phyloP scores from a whole-genome alignment of 2,888 invertebrate genomes.

The Parnassius apollo region DNA sequence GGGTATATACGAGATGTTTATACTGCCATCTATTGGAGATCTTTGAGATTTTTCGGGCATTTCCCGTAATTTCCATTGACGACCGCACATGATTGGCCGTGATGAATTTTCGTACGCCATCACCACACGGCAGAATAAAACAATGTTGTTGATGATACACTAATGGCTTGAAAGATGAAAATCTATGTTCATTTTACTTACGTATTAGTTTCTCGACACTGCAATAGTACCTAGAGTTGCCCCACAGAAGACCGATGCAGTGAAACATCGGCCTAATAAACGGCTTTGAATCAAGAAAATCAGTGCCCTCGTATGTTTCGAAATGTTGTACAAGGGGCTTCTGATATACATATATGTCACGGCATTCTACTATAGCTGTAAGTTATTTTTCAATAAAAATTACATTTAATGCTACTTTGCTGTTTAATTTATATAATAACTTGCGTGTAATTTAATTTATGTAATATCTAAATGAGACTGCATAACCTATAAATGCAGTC shows the following conservation, averaged over 20 bases:
- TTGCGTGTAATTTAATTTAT: too few relatives aligned
- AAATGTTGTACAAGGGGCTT: constrained; percentile 86
- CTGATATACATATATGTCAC: constrained; percentile 90
- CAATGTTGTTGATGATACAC: too few relatives aligned
- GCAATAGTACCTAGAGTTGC: constrained; percentile 89
- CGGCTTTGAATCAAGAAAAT: constrained; percentile 83
- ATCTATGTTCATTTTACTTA: constrained; percentile 41
- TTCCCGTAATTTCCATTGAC: too few relatives aligned
- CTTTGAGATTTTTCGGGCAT: too few relatives aligned
- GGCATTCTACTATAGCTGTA: constrained; percentile 88
- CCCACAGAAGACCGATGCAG: constrained; percentile 91
- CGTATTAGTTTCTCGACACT: constrained; percentile 78
- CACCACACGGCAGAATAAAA: too few relatives aligned
- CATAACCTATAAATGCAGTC: too few relatives aligned
- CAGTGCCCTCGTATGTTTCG: constrained; percentile 85
- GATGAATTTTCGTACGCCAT: too few relatives aligned
- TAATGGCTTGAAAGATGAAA: too few relatives aligned
- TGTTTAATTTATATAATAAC: not conserved
- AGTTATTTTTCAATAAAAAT: constrained; percentile 9
- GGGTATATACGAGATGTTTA: too few relatives aligned
- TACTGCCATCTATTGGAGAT: too few relatives aligned
- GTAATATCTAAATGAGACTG: too few relatives aligned
- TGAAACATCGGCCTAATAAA: constrained; percentile 87
- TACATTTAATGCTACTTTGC: not conserved
- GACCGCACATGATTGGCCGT: too few relatives aligned